A percentile compares a stretch with the other conserved stretches of the same genome.
These are phyloP conservation scores for Torymus auratus DNA, from an alignment of 2,888 invertebrate genomes.

Conservation along the genomic window DNA sequence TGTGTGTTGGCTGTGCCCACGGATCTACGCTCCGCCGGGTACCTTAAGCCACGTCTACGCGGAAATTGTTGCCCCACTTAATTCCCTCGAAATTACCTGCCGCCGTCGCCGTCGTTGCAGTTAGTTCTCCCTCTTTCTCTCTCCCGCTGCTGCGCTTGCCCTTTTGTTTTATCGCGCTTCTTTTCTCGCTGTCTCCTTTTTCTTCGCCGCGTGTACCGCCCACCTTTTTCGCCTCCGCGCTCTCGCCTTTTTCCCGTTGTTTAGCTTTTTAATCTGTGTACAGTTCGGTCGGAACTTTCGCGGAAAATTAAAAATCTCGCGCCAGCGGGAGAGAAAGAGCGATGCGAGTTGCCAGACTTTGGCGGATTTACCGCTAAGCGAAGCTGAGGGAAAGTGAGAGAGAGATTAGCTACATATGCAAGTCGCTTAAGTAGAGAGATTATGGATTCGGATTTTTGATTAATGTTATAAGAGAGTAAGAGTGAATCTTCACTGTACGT, in stretches of 20 bases:
- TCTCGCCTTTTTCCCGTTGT: slow-evolving; percentile 16
- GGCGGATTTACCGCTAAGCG: slow-evolving; percentile 15
- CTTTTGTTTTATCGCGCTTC: slow-evolving; percentile 51
- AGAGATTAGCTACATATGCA: too few species aligned
- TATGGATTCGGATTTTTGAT: too few species aligned
- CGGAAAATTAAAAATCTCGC: slow-evolving; percentile 45
- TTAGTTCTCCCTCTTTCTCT: slow-evolving; percentile 16
- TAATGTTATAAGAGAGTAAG: too few species aligned
- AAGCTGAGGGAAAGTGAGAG: too few species aligned
- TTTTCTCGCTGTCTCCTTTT: slow-evolving; percentile 1
- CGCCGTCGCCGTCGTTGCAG: slow-evolving; percentile 47
- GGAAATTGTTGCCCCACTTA: slow-evolving; percentile 66
- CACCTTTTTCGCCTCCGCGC: neutral
- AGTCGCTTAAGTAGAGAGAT: too few species aligned
- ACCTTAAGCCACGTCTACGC: slow-evolving; percentile 67
- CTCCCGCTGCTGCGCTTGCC: slow-evolving; percentile 35
- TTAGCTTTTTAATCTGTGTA: slow-evolving; percentile 43
- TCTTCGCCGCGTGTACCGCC: neutral
- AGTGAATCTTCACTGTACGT: too few species aligned
- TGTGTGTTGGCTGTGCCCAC: slow-evolving; percentile 67
- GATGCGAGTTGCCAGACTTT: slow-evolving; percentile 8
- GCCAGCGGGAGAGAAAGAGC: too few species aligned
- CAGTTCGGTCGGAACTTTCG: neutral
- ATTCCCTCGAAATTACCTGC: slow-evolving; percentile 62
- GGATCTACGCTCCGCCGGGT: slow-evolving; percentile 70